These are phyloP conservation scores for Streblospio benedicti DNA, from an alignment of 1,140 invertebrate genomes.

Conservation along the genomic window DNA sequence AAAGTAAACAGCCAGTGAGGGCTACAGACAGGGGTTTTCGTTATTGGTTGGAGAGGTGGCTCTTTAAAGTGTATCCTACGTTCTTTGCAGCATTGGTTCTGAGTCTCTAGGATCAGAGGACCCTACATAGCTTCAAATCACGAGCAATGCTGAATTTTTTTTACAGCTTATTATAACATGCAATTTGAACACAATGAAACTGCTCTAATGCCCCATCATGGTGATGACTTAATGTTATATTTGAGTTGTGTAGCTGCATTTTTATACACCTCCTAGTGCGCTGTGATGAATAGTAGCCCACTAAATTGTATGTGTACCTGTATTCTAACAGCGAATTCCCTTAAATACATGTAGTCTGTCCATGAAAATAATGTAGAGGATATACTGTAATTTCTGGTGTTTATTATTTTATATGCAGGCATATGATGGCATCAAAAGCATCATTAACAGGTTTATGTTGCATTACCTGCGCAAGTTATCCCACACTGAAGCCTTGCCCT, in stretches of 20 bases:
- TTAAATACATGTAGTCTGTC: not conserved
- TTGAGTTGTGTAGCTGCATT: no score
- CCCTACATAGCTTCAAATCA: not conserved
- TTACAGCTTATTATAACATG: no score
- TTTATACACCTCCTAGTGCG: no score
- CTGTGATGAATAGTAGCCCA: no score
- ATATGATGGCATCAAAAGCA: no score
- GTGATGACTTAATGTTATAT: no score
- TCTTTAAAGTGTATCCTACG: not conserved
- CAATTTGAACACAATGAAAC: no score
- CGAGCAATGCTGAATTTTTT: not conserved
- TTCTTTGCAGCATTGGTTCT: not conserved
- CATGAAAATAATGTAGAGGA: not conserved
- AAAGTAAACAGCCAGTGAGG: not conserved
- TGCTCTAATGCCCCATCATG: no score
- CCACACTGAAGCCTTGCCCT: not conserved
- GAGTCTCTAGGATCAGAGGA: not conserved
- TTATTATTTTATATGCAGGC: not conserved
- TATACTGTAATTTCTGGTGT: not conserved
- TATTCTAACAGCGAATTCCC: no score
- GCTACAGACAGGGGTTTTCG: not conserved
- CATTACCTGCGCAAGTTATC: constrained; percentile 8
- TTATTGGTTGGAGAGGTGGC: not conserved
- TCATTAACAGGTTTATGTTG: no score
- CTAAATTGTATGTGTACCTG: no score